These are phyloP conservation scores for Apaloderma vittatum DNA, from an alignment of 2,113 vertebrate genomes.

Conservation along the genomic window DNA sequence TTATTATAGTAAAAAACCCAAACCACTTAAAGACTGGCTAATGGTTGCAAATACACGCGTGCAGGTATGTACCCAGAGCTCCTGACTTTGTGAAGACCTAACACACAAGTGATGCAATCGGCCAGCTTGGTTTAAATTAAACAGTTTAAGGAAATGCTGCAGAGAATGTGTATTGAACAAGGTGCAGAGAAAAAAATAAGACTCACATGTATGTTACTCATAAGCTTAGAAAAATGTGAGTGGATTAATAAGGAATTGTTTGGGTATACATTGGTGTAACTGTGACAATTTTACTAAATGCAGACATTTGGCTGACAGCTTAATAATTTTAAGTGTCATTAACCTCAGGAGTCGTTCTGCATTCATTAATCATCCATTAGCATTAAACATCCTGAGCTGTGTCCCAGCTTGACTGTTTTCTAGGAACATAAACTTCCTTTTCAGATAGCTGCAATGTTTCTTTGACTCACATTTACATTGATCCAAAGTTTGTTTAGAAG, in stretches of 20 bases:
- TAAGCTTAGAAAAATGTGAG: background rate
- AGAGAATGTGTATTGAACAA: background rate
- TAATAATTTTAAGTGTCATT: background rate
- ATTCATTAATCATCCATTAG: background rate
- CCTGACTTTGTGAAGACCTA: background rate
- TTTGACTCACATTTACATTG: background rate
- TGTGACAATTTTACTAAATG: background rate
- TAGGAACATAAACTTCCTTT: background rate
- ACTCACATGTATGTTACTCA: background rate
- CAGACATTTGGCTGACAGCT: background rate
- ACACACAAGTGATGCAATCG: background rate
- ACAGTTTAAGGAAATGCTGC: background rate
- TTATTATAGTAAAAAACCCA: background rate
- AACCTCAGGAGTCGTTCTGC: background rate
- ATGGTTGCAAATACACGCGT: accelerated
- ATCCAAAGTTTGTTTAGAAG: background rate
- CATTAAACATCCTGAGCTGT: background rate
- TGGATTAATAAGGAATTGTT: background rate
- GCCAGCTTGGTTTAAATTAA: background rate
- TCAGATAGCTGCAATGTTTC: background rate
- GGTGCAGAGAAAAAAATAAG: background rate
- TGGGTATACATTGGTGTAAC: background rate
- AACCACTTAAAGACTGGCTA: background rate
- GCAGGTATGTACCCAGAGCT: background rate
- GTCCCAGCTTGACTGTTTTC: background rate